Base-by-base conservation (phyloP, 2,888 invertebrate genomes). In the Drosophila subquinaria region DNA sequence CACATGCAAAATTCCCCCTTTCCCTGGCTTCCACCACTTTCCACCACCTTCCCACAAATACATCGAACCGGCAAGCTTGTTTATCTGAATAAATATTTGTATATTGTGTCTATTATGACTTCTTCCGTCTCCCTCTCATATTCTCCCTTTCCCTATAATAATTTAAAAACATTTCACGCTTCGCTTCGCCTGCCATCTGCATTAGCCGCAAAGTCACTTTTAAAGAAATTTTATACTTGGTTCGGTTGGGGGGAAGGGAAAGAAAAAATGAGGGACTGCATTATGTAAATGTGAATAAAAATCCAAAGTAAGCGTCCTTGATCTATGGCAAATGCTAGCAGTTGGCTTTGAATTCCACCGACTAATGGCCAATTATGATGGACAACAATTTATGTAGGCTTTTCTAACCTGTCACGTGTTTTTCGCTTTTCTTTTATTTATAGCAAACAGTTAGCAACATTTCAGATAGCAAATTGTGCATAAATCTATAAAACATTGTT, bases 111-210 rank as follows among this genome's bases (percentile, higher is more conserved):
- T 69, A 62, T 73, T 62, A 65, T 61, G 48, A 45, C 62, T 30
- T 43, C 4, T 43, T 50, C 33, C 5, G 15, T n/a, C 56, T 23
- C 43, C 2, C 30, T 4, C 33, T 13, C 57, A n/a, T 13, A 20
- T 36, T 38, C 20, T n/a, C 4, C 35, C 33, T 64, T 73, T 47
- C 62, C 69, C 73, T 69, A 76, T 74, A 79, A 84, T 88, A 85
- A 88, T 84, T 88, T 79, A 85, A 84, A 88, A 85, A 86, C 77
- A 88, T 88, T 84, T 84, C 68, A 76, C 84, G 86, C 81, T 74
- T 84, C 81, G 82, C 76, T 84, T 88, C 86, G 73, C 74, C 86
- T 80, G 84, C 84, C 84, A 88, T 85, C 79, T 82, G 79, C 84
- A 84, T 84, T 84, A 88, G 79, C 81, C 72, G 64, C 81, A 74